Base-by-base conservation (phyloP, 2,113 vertebrate species). In the Octodon degus region DNA sequence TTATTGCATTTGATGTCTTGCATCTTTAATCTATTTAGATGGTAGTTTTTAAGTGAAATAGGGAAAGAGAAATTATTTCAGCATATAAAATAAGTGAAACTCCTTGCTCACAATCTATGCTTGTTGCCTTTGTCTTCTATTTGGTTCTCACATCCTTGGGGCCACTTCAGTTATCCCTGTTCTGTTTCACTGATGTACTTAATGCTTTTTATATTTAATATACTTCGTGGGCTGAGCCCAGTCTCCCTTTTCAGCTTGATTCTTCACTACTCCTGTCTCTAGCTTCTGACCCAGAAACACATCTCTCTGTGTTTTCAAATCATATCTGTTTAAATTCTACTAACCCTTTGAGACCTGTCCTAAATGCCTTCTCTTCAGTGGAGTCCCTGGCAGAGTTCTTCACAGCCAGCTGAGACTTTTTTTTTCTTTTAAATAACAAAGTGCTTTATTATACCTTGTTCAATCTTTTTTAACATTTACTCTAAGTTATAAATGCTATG, bases 211-310 rank as follows among this genome's bases (percentile, higher is more conserved):
- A 50, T 72, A 88, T 81, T 92, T 96, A 86, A 72, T 86, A 40
- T 1, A 89, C 25, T 86, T 65, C 60, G 37, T 19, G 55, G 30
- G 40, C 40, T 67, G 24, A 10, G 43, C 43, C 2, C 27, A 58
- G 37, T 68, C n/a, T 65, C 24, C n/a, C 53, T 94, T 86, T 63
- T 65, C 50, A 87, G 11, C 86, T 74, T 72, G 14, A 81, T 86
- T 96, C 94, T 37, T 96, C 65, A 50, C 25, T 67, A 16, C 8
- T 50, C 92, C 72, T 9, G 85, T 88, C 68, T 19, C 1, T 10
- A 74, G 53, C 63, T 80, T 58, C 24, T 94, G 94, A 96, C 79
- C 67, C 62, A 94, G 89, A 95, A 96, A 96, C 82, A 94, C 13
- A 91, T 34, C 43, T 93, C 82, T 50, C 16, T 85, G 37, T 90